phyloP scores from a whole-genome alignment of 2,888 invertebrate species.

The Drosophila nigricruria region DNA sequence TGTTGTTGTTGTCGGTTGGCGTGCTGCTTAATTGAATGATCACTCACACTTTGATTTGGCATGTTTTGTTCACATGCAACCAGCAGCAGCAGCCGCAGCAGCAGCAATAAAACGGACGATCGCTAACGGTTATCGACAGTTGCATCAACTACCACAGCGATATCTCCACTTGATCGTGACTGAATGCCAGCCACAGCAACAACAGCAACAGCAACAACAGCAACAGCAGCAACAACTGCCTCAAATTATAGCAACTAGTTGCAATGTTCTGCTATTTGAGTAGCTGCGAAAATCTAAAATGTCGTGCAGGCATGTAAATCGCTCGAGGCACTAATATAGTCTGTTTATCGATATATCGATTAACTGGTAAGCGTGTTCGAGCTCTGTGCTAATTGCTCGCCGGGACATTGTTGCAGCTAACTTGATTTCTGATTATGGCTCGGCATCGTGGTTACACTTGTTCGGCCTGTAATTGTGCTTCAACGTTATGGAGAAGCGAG shows the following conservation, averaged over 20 bases:
- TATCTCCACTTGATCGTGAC: constrained; percentile 64
- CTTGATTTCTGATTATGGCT: not conserved
- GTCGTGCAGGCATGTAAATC: constrained; percentile 42
- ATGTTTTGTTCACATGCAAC: constrained; percentile 75
- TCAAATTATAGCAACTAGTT: constrained; percentile 51
- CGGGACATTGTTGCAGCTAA: not conserved
- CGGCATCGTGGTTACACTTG: not conserved
- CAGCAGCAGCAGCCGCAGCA: constrained; percentile 9
- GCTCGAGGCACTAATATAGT: constrained; percentile 17
- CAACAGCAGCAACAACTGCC: constrained; percentile 32
- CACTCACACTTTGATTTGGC: constrained; percentile 80
- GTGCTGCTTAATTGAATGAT: constrained; percentile 81
- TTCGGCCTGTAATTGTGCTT: constrained; percentile 1
- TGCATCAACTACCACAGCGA: constrained; percentile 56
- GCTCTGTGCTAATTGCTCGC: constrained; percentile 2
- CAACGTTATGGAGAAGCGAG: not conserved
- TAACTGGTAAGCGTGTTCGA: constrained; percentile 6
- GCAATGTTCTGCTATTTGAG: constrained; percentile 34
- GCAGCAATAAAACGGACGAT: constrained; percentile 37
- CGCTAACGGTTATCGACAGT: constrained; percentile 76
- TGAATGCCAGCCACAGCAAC: constrained; percentile 59
- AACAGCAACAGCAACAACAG: constrained; percentile 18
- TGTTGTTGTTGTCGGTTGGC: constrained; percentile 56
- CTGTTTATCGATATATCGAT: constrained; percentile 49
- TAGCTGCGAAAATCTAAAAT: constrained; percentile 19